Base-by-base conservation (phyloP, 2,888 invertebrate genomes). In the Eumacrocentrus americanus region DNA sequence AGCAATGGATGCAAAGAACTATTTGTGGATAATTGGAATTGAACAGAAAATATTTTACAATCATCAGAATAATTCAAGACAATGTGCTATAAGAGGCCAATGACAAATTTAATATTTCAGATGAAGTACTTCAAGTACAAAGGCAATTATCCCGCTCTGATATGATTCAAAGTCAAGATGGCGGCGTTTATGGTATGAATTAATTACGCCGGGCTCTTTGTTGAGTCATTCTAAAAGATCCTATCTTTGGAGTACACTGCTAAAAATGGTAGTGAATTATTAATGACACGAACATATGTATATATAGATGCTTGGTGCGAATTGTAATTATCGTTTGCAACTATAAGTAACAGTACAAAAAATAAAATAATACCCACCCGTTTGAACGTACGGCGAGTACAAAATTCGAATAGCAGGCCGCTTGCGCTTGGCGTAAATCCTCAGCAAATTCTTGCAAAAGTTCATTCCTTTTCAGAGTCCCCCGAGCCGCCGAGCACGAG, bases 291-390 rank as follows among this genome's bases (percentile, higher is more conserved):
- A 29, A 29, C 4, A 29, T 29, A 6, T 29, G 29, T 29, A 29
- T 29, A n/a, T 29, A 29, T 29, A 9, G 29, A 29, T 9, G 29
- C 11, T 51, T 23, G 22, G 25, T 29, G 16, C 23, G 3, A 5
- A 50, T 25, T 12, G 22, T 25, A 5, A 20, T 20, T 23, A 22
- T 29, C 11, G 12, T 48, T 29, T 0, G 2, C 23, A 18, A 5
- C n/a, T n/a, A 6, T 3, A 9, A 20, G 7, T 40, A 16, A 4
- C 5, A 7, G 18, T 40, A 7, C 14, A 40, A 60, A 29, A 23
- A 44, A 58, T 16, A 35, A 42, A 56, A 34, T 48, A 56, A n/a
- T 55, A 65, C 63, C 47, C 55, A 67, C 66, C 63, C 40, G 55
- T 62, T 37, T 35, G 51, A 20, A 11, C 6, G 12, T 22, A 18